Evolutionary conservation across 2,888 invertebrate genomes (phyloP).

Genomic region (Drosophila mulleri): DNA sequence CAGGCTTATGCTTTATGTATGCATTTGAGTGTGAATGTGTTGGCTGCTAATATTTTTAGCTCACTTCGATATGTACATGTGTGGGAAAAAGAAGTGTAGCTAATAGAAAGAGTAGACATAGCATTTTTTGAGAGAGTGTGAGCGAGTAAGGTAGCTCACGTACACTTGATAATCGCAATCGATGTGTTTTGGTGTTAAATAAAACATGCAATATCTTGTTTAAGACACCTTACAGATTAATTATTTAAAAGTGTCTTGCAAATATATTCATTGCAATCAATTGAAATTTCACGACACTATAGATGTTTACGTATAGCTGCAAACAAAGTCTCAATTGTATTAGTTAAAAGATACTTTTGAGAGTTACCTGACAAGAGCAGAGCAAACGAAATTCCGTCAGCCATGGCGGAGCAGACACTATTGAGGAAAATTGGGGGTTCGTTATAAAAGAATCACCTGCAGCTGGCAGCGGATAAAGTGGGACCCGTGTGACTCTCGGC

Average conservation of each 20-base stretch:
- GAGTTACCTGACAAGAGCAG: slow-evolving; percentile 36
- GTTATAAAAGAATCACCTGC: slow-evolving; percentile 55
- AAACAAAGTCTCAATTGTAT: slow-evolving; percentile 36
- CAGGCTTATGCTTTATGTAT: not conserved
- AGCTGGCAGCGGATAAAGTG: slow-evolving; percentile 34
- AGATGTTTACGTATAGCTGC: slow-evolving; percentile 17
- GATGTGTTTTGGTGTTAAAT: not conserved
- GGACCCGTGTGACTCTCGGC: slow-evolving; percentile 34
- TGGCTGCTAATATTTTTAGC: not conserved
- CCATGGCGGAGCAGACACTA: slow-evolving; percentile 17
- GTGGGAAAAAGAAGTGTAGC: not conserved
- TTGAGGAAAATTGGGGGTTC: slow-evolving; percentile 1
- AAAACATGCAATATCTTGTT: not conserved
- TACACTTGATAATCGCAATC: not conserved
- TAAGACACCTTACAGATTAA: not conserved
- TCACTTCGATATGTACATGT: too few species aligned
- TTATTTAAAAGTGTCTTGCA: not conserved
- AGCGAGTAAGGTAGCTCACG: not conserved
- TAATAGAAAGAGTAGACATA: too few species aligned
- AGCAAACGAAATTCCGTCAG: slow-evolving; percentile 37
- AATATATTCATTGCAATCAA: slow-evolving; percentile 29
- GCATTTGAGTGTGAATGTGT: not conserved
- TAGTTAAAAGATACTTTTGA: slow-evolving; percentile 48
- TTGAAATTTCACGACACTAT: slow-evolving; percentile 22
- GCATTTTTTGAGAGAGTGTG: not conserved